These are phyloP conservation scores for Gasterosteus nipponicus DNA, from an alignment of 2,113 vertebrate genomes.

Conservation along the genomic window DNA sequence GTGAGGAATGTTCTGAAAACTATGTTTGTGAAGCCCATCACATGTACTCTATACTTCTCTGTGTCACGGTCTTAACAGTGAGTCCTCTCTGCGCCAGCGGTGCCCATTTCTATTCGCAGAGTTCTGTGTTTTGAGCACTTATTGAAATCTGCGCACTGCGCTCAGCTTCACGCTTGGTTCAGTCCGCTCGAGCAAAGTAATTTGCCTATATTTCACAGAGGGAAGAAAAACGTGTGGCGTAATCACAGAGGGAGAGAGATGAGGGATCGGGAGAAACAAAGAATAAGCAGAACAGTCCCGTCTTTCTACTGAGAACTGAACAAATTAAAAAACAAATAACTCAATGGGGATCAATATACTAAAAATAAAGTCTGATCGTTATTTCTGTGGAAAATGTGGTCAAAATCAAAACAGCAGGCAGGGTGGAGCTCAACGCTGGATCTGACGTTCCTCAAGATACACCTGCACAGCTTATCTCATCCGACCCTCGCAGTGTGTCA, in stretches of 20 bases:
- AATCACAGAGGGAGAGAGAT: conserved; percentile 6
- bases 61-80: conserved; percentile 1
- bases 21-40: conserved; percentile 12
- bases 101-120: conserved; percentile 15
- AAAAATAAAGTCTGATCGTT: neutral
- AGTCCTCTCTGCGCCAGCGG: neutral
- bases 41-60: conserved; percentile 8
- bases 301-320: conserved; percentile 3
- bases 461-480: neutral
- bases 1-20: neutral
- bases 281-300: neutral
- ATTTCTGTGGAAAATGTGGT: neutral
- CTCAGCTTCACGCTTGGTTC: conserved; percentile 23
- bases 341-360: neutral
- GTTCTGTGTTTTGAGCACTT: conserved; percentile 22
- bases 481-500: neutral
- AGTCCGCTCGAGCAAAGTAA: conserved; percentile 16
- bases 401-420: neutral
- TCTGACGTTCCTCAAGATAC: neutral
- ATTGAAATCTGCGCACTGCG: neutral
- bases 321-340: neutral
- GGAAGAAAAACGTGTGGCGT: conserved; percentile 19
- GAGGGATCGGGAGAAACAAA: neutral
- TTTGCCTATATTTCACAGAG: conserved; percentile 21
- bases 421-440: neutral